Conservation (phyloP, 2,113 vertebrate genomes). For the Oreocharis arfaki region DNA sequence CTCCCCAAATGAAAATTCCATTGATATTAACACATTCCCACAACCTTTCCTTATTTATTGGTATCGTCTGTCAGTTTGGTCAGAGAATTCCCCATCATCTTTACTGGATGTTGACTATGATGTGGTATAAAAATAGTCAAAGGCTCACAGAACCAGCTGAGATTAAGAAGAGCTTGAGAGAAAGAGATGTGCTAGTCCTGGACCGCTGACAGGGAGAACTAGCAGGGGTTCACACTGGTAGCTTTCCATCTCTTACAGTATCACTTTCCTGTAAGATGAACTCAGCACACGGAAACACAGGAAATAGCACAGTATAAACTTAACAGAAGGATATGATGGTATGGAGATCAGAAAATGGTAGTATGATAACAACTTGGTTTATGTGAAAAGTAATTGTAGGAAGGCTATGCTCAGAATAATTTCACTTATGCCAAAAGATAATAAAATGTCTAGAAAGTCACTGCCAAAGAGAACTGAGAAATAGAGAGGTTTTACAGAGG, state of each 20-base stretch:
- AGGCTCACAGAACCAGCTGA: background rate
- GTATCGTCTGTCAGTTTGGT: background rate
- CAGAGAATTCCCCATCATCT: background rate
- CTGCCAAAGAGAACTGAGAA: background rate
- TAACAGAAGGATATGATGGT: background rate
- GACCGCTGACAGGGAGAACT: background rate
- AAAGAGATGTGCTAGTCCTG: background rate
- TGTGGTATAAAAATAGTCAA: background rate
- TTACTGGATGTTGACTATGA: background rate
- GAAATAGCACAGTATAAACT: background rate
- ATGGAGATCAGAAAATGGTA: background rate
- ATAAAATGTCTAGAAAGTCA: background rate
- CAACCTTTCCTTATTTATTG: background rate
- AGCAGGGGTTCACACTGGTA: background rate
- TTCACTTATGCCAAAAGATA: background rate
- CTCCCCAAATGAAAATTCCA: background rate
- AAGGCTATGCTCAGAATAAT: background rate
- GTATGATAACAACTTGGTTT: background rate
- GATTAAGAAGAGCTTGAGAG: background rate
- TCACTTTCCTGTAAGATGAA: background rate
- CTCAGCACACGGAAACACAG: background rate
- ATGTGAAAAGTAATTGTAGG: background rate
- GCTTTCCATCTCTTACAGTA: background rate
- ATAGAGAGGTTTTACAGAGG: background rate
- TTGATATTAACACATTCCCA: rapidly evolving